A percentile compares a stretch with the other conserved stretches of the same genome.
Conservation (phyloP, 2,888 invertebrate species). For the Lymantria monacha region DNA sequence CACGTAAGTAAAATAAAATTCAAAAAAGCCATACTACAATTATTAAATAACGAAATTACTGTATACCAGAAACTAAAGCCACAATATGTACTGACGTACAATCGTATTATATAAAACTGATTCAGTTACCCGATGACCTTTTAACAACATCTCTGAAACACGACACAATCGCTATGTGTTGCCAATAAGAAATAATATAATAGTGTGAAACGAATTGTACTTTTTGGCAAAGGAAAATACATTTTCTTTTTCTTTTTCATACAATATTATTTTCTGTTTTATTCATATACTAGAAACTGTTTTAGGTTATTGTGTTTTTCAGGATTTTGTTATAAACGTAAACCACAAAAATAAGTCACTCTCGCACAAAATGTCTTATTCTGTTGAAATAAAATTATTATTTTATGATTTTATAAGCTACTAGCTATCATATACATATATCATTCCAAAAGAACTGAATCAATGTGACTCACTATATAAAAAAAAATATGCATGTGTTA, state of each 20-base stretch:
- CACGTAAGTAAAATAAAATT: no score
- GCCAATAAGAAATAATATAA: slow-evolving; percentile 4
- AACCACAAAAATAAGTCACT: no score
- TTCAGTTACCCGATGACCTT: slow-evolving; percentile 1
- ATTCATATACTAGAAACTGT: background rate
- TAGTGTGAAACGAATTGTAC: slow-evolving; percentile 1
- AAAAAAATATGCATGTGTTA: no score
- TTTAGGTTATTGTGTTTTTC: background rate
- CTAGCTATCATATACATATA: no score
- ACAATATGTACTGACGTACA: background rate
- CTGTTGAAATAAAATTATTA: no score
- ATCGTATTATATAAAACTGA: background rate
- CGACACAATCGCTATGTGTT: background rate
- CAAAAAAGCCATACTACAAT: no score
- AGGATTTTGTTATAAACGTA: background rate
- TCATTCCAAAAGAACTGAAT: no score
- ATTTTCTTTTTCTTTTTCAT: background rate
- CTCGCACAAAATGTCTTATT: no score
- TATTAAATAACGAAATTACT: background rate
- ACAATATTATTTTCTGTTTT: background rate
- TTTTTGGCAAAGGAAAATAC: slow-evolving; percentile 1
- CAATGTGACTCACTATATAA: no score
- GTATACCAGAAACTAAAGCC: background rate
- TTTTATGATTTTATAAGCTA: no score
- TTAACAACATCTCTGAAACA: background rate